Conservation (phyloP, 2,888 invertebrate genomes). For the Spisula subtruncata region DNA sequence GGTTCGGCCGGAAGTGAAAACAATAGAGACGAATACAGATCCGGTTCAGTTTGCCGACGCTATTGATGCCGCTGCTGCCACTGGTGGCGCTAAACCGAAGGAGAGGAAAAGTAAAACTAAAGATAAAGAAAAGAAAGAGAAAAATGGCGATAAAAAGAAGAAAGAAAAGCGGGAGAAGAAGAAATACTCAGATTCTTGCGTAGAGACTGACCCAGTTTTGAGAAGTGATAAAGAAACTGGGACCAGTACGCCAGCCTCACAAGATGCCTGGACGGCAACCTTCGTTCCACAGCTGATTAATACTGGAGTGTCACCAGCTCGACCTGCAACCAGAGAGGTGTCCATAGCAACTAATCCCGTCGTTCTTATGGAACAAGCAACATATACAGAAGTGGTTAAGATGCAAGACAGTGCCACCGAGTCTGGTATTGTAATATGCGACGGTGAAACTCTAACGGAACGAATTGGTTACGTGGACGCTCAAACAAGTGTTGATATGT, state of each 20-base stretch:
- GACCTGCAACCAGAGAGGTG: slow-evolving; percentile 80
- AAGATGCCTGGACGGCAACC: slow-evolving; percentile 83
- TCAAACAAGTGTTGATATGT: slow-evolving; percentile 78
- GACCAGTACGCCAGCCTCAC: slow-evolving; percentile 68
- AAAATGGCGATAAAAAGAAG: slow-evolving; percentile 63
- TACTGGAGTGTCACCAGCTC: slow-evolving; percentile 81
- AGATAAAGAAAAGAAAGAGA: slow-evolving; percentile 62
- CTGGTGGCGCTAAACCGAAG: slow-evolving; percentile 50
- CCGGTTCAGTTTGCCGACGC: slow-evolving; percentile 51
- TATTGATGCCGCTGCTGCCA: slow-evolving; percentile 48
- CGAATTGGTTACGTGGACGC: slow-evolving; percentile 76
- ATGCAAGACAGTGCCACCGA: slow-evolving; percentile 78
- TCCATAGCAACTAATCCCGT: slow-evolving; percentile 78
- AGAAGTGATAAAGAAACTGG: slow-evolving; percentile 79
- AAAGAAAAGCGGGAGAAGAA: slow-evolving; percentile 68
- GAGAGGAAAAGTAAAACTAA: slow-evolving; percentile 65
- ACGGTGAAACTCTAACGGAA: slow-evolving; percentile 84
- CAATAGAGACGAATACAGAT: slow-evolving; percentile 75
- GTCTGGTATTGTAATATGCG: slow-evolving; percentile 76
- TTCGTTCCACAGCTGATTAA: slow-evolving; percentile 77
- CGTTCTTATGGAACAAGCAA: slow-evolving; percentile 81
- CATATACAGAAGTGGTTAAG: slow-evolving; percentile 78
- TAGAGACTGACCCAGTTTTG: slow-evolving; percentile 73
- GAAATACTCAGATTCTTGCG: slow-evolving; percentile 70
- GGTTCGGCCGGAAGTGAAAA: slow-evolving; percentile 69